Conservation (phyloP, 2,888 invertebrate genomes). For the Aproaerema taeniolella region DNA sequence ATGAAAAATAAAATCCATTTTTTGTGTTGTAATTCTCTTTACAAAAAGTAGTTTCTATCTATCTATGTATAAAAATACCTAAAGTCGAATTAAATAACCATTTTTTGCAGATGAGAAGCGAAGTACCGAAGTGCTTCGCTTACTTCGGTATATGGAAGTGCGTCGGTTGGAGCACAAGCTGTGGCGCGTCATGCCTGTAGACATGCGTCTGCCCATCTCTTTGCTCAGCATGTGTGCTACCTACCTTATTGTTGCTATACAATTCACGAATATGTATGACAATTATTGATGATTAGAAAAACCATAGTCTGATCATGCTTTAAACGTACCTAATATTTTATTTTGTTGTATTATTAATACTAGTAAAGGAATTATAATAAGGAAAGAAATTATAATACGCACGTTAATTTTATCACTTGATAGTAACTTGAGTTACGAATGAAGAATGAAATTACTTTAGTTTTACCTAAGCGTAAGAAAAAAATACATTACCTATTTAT, state of each 20-base stretch:
- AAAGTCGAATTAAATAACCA: background rate
- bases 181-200: slow-evolving; percentile 22
- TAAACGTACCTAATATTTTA: too few relatives aligned
- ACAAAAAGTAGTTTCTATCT: background rate
- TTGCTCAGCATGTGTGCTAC: slow-evolving; percentile 22
- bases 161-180: slow-evolving; percentile 17
- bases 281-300: too few relatives aligned
- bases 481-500: too few relatives aligned
- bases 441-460: too few relatives aligned
- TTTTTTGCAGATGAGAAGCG: background rate
- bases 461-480: too few relatives aligned
- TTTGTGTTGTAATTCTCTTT: background rate
- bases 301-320: too few relatives aligned
- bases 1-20: too few relatives aligned
- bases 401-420: too few relatives aligned
- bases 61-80: background rate
- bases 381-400: too few relatives aligned
- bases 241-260: slow-evolving; percentile 27
- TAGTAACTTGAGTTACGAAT: too few relatives aligned
- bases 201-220: slow-evolving; percentile 18
- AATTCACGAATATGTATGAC: slow-evolving; percentile 21
- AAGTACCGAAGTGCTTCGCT: slow-evolving; percentile 5
- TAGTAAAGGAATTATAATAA: too few relatives aligned
- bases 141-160: slow-evolving; percentile 20
- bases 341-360: too few relatives aligned